These are phyloP conservation scores for Colius striatus DNA, from an alignment of 2,113 vertebrate species.

Conservation along the genomic window DNA sequence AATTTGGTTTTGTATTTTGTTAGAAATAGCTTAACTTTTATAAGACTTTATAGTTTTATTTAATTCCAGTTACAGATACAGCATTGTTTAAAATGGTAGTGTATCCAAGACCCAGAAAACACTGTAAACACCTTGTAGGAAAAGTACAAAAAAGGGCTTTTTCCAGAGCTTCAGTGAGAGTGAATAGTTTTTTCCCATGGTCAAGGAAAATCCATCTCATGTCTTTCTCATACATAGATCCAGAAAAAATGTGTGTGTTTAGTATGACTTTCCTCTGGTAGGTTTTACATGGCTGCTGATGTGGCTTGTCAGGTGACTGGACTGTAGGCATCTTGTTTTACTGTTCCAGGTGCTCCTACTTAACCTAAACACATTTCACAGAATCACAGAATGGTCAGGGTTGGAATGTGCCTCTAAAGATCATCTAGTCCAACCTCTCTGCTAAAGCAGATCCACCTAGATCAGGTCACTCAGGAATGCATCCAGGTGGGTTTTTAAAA, in stretches of 20 bases:
- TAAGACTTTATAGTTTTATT: neutral
- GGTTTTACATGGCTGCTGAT: neutral
- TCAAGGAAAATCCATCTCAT: neutral
- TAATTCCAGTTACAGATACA: neutral
- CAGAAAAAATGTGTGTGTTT: neutral
- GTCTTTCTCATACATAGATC: neutral
- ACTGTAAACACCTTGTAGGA: neutral
- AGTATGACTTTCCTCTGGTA: neutral
- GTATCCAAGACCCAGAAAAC: neutral
- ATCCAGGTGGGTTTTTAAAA: no score
- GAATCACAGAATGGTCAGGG: no score
- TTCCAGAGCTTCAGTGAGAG: neutral
- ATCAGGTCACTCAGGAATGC: no score
- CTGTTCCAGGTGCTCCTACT: neutral
- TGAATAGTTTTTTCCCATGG: neutral
- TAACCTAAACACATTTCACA: neutral
- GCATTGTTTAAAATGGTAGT: neutral
- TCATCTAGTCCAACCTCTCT: no score
- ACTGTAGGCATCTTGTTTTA: neutral
- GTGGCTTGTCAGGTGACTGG: neutral
- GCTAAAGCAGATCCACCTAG: no score
- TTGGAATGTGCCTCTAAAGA: no score
- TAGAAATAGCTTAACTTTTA: slow-evolving; percentile 1
- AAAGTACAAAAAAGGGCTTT: neutral
- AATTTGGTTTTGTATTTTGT: neutral